phyloP scores from a whole-genome alignment of 2,113 vertebrate genomes.

The Nycticebus coucang region DNA sequence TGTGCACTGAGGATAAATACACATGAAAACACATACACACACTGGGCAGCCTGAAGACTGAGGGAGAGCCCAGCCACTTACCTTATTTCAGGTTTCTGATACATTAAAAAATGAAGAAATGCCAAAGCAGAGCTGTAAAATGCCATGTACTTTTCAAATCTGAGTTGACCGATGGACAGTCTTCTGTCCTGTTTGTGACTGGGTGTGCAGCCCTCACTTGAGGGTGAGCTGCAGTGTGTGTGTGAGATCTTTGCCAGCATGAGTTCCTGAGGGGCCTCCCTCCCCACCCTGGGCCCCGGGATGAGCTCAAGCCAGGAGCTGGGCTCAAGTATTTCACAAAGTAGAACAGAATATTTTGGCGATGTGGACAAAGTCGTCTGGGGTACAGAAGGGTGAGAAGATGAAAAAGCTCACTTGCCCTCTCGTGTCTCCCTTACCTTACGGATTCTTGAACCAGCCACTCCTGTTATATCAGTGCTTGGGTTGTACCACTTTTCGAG shows the following conservation, averaged over 20 bases:
- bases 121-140: neutral
- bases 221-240: neutral
- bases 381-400: neutral
- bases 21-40: neutral
- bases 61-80: neutral
- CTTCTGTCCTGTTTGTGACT: neutral
- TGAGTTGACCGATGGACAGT: neutral
- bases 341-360: neutral
- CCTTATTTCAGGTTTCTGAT: neutral
- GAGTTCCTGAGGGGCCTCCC: neutral
- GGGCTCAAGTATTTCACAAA: neutral
- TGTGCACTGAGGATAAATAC: neutral
- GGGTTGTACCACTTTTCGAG: neutral
- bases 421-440: neutral
- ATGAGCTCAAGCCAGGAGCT: neutral
- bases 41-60: neutral
- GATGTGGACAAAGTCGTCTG: neutral
- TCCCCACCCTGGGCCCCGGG: neutral
- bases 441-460: neutral
- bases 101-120: constrained; percentile 1
- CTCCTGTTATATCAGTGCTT: neutral
- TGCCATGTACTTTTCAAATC: neutral
- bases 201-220: neutral
- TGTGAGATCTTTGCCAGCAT: neutral
- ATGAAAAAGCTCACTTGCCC: neutral